These are phyloP conservation scores for Paraplagusia blochii DNA, from an alignment of 2,113 vertebrate genomes.

Conservation along the genomic window DNA sequence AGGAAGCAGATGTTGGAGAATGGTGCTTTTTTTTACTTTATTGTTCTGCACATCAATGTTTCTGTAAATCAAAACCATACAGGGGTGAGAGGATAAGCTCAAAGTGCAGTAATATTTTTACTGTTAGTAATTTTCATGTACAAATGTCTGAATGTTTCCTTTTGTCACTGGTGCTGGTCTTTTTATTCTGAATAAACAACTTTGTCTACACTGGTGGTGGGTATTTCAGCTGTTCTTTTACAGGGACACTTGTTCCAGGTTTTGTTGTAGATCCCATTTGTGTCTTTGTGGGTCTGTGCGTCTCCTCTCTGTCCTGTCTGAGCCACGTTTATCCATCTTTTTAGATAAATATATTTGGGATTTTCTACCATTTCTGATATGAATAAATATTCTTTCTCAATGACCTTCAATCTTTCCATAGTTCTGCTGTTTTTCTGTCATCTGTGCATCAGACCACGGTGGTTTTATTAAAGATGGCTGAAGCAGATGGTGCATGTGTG, in stretches of 20 bases:
- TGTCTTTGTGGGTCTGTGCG: too few species aligned
- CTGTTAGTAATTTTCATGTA: conserved; percentile 19
- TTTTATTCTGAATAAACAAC: conserved; percentile 60
- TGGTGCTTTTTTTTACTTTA: conserved; percentile 4
- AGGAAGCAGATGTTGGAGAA: not conserved
- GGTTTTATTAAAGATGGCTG: too few species aligned
- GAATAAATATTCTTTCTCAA: too few species aligned
- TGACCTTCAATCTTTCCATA: too few species aligned
- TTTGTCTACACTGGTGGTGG: conserved; percentile 4
- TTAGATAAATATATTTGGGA: too few species aligned
- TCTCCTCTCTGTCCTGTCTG: too few species aligned
- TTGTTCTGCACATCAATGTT: not conserved
- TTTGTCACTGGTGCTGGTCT: conserved; percentile 47
- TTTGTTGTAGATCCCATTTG: too few species aligned
- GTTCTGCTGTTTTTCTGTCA: too few species aligned
- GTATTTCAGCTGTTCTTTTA: conserved; percentile 4
- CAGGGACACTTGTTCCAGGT: not conserved
- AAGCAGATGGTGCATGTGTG: not conserved
- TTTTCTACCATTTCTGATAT: too few species aligned
- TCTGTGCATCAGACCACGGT: too few species aligned
- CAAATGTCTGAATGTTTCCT: conserved; percentile 33
- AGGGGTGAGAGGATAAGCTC: conserved; percentile 42
- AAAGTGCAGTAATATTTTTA: conserved; percentile 21
- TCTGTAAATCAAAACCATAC: conserved; percentile 40
- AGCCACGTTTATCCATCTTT: too few species aligned